Percentiles rank a stretch among this genome's conserved stretches.
Evolutionary conservation across 35 echinoderm and acorn worm species (phyloP).

Genomic region (Patiria miniata): DNA sequence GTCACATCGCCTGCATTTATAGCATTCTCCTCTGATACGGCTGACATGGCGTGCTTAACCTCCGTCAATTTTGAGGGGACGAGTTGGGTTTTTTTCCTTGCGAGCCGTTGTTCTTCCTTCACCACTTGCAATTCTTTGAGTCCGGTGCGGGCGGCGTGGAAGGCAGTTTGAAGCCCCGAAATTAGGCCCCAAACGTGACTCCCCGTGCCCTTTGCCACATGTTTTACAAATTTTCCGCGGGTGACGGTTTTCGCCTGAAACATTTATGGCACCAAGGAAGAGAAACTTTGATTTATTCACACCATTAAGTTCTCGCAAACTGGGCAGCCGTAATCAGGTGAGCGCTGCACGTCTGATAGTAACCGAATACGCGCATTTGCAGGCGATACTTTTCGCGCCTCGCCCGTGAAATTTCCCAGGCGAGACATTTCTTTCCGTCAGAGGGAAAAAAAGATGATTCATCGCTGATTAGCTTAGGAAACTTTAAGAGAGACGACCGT

Average conservation of each 20-base stretch:
- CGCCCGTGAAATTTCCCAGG: slow-evolving; percentile 11
- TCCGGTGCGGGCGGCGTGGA: neutral
- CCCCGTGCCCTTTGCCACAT: slow-evolving; percentile 21
- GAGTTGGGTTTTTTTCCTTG: neutral
- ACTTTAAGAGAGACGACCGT: no score
- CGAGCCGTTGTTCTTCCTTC: neutral
- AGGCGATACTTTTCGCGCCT: neutral
- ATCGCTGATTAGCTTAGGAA: neutral
- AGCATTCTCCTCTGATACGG: neutral
- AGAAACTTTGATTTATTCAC: slow-evolving; percentile 19
- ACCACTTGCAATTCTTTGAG: neutral
- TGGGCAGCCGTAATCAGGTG: neutral
- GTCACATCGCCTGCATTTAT: slow-evolving; percentile 16
- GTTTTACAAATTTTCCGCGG: slow-evolving; percentile 2
- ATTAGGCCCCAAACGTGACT: slow-evolving; percentile 8
- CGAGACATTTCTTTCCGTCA: neutral
- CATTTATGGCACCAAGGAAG: slow-evolving; percentile 17
- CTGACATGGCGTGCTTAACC: slow-evolving; percentile 24
- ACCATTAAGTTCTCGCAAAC: neutral
- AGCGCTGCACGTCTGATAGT: neutral
- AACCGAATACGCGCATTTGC: neutral
- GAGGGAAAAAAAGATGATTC: slow-evolving; percentile 3
- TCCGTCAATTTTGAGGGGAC: neutral
- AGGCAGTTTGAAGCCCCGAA: neutral
- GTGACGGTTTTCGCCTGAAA: slow-evolving; percentile 20